A percentile compares a stretch with the other conserved stretches of the same genome.
These are phyloP conservation scores for Sphenopsis melanotis DNA, from an alignment of 2,797 vertebrate genomes.

Conservation along the genomic window DNA sequence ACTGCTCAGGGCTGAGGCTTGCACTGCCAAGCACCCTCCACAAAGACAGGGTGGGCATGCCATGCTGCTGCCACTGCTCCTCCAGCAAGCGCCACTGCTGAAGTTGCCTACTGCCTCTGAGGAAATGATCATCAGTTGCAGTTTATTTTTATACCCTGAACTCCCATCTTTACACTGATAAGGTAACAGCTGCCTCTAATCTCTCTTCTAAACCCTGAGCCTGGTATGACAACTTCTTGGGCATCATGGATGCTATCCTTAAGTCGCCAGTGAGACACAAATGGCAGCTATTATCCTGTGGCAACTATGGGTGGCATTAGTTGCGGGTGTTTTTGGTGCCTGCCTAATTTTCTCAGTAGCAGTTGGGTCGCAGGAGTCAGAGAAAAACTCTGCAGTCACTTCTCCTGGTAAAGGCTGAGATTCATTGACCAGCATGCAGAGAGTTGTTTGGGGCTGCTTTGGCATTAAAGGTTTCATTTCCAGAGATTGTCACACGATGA, in stretches of 20 bases:
- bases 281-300: neutral
- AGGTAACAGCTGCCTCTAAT: conserved; percentile 44
- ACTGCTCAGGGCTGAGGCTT: neutral
- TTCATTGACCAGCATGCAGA: neutral
- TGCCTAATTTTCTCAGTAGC: neutral
- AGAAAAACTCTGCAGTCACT: neutral
- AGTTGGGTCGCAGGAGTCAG: neutral
- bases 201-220: neutral
- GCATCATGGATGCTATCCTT: neutral
- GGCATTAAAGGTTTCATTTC: neutral
- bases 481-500: neutral
- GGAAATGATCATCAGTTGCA: neutral
- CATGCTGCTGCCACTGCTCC: neutral
- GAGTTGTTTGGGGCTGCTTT: neutral
- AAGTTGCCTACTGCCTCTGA: neutral
- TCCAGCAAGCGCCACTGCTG: neutral
- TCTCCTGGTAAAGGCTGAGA: neutral
- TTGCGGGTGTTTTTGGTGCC: neutral
- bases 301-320: neutral
- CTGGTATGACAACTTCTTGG: neutral
- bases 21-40: neutral
- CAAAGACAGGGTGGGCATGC: neutral
- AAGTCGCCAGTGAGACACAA: neutral
- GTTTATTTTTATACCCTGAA: conserved; percentile 47
- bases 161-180: neutral